phyloP scores from a whole-genome alignment of 1,140 invertebrate genomes.

The Mactra quadrangularis region DNA sequence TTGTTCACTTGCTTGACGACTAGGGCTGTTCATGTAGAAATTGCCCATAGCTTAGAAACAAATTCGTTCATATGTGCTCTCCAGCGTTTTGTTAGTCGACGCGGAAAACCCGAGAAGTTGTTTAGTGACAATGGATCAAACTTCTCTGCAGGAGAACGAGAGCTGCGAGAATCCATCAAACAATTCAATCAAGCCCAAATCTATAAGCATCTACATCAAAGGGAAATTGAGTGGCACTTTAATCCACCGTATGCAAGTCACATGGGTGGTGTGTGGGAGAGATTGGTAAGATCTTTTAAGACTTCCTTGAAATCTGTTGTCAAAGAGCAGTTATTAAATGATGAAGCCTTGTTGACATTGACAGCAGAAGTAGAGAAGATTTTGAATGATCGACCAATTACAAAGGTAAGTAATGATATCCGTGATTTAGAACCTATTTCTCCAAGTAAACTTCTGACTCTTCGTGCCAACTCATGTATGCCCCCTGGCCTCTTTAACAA shows the following conservation, averaged over 20 bases:
- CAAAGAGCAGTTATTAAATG: slow-evolving; percentile 44
- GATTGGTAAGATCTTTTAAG: too few species aligned
- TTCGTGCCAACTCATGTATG: slow-evolving; percentile 12
- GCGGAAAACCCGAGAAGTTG: not conserved
- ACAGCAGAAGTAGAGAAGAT: slow-evolving; percentile 43
- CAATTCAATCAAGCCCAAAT: slow-evolving; percentile 38
- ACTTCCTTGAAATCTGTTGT: too few species aligned
- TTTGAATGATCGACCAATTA: slow-evolving; percentile 54
- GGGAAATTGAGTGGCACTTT: slow-evolving; percentile 82
- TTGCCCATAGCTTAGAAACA: too few species aligned
- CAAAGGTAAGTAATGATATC: slow-evolving; percentile 30
- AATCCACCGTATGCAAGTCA: slow-evolving; percentile 82
- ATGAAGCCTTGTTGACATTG: slow-evolving; percentile 20
- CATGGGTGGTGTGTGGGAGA: slow-evolving; percentile 84
- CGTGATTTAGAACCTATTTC: slow-evolving; percentile 14
- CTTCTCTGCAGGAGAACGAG: slow-evolving; percentile 18
- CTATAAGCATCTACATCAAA: not conserved
- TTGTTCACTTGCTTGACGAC: slow-evolving; percentile 58
- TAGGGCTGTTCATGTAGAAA: slow-evolving; percentile 61
- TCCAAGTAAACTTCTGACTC: slow-evolving; percentile 49
- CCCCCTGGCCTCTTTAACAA: slow-evolving; percentile 51
- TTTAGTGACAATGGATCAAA: slow-evolving; percentile 20
- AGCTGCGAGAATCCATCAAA: slow-evolving; percentile 2
- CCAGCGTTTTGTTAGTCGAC: too few species aligned
- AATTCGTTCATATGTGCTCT: too few species aligned